Conservation (phyloP, 2,797 vertebrate species). For the Micrastur ruficollis region DNA sequence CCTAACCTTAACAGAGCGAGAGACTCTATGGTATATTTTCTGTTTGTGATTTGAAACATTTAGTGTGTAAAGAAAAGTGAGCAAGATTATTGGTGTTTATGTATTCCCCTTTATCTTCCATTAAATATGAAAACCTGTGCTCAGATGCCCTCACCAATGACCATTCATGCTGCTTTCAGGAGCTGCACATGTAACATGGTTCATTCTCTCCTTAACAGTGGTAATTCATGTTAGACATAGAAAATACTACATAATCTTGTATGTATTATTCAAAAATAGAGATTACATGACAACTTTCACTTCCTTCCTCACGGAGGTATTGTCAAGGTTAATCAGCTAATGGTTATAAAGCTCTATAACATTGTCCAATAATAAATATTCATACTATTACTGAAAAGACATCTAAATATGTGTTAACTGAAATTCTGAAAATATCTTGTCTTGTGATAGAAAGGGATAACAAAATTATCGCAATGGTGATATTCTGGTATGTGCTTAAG, state of each 20-base stretch:
- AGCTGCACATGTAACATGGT: not conserved
- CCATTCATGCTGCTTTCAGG: not conserved
- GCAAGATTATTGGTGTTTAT: not conserved
- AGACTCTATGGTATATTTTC: not conserved
- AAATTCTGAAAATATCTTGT: not conserved
- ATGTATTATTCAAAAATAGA: not conserved
- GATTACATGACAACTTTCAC: not conserved
- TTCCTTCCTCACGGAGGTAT: not conserved
- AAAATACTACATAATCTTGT: not conserved
- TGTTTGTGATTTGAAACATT: not conserved
- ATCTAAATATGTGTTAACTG: not conserved
- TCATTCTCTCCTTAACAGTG: not conserved
- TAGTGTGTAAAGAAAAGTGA: not conserved
- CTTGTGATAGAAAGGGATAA: not conserved
- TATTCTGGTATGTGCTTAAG: not conserved
- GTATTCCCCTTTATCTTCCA: not conserved
- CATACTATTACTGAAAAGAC: not conserved
- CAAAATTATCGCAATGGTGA: too few species aligned
- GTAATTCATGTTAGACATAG: not conserved
- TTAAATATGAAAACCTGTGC: not conserved
- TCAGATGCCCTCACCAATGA: not conserved
- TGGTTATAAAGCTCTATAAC: not conserved
- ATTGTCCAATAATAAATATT: not conserved
- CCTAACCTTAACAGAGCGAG: not conserved
- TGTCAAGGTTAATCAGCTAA: not conserved